Evolutionary conservation across 2,888 invertebrate species (phyloP), one percentile per base, ranked within the genome.

Genomic region (Sinohyriopsis cumingii): DNA sequence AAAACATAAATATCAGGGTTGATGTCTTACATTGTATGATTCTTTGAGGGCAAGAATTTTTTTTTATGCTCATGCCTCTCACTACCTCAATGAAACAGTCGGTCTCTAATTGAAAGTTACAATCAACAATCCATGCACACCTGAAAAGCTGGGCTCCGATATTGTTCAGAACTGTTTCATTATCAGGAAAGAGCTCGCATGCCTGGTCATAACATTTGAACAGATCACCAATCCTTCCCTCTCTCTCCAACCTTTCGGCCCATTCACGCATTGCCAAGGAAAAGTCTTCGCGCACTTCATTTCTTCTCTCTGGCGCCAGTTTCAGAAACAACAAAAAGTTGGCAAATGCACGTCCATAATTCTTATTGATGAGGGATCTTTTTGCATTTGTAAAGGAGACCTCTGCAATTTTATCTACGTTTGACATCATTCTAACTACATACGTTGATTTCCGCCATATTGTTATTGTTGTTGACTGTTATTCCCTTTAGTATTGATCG

Each of bases 81-180:
- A 6, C 7, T 0, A 0, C 7, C 7, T 7, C 9, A 45, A 45
- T 45, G 45, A 12, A 45, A 45, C 15, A 15, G 45, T 45, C 15
- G 45, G 45, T 45, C 9, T 7, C 7, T 33, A 33, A 6, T 33
- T 12, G 0, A 2, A 3, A 12, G 45, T 12, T 45, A 45, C 3
- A 12, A 3, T 45, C 15, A 45, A 45, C 15, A 45, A 15, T 15
- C 33, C 45, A 45, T 45, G 45, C 22, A n/a, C 88, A 92, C 92
- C 91, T 91, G 80, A 92, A 91, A 68, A 92, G 86, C 81, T 91
- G 91, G 33, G 90, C 89, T 33, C 92, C 92, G 76, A 92, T 90
- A 81, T 91, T 91, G 79, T 91, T 92, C 33, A 92, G 81, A 64
- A 92, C 88, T 65, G 90, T 85, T 73, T 90, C 90, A 86, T 91